Evolutionary conservation across 2,113 vertebrate species (phyloP).

Genomic region (Edolisoma coerulescens): DNA sequence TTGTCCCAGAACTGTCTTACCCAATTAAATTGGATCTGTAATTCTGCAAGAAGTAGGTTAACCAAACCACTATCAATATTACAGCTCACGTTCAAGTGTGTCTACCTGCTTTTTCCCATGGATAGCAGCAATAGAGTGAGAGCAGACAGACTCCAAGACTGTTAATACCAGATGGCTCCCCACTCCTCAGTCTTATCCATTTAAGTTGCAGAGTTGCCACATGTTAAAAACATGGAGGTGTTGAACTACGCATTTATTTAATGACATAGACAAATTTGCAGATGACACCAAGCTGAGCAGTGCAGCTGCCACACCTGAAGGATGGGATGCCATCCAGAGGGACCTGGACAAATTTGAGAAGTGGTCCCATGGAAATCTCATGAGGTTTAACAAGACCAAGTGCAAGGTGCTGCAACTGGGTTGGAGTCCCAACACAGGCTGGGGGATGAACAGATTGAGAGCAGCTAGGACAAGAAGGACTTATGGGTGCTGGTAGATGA

Average conservation of each 20-base stretch:
- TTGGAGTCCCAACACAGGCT: not conserved
- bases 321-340: not conserved
- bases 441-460: not conserved
- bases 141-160: not conserved
- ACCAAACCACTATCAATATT: not conserved
- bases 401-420: not conserved
- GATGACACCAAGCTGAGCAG: not conserved
- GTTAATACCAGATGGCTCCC: not conserved
- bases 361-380: not conserved
- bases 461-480: not conserved
- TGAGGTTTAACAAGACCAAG: not conserved
- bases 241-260: not conserved
- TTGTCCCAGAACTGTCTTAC: constrained; percentile 29
- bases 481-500: not conserved
- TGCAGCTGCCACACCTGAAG: not conserved
- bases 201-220: not conserved
- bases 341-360: not conserved
- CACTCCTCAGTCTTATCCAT: not conserved
- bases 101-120: not conserved
- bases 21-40: not conserved
- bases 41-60: constrained; percentile 15
- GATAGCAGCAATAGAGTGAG: not conserved
- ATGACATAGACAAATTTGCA: not conserved
- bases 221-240: not conserved
- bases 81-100: not conserved